Conservation (phyloP, 2,888 invertebrate species). For the Tiliacea citrago region DNA sequence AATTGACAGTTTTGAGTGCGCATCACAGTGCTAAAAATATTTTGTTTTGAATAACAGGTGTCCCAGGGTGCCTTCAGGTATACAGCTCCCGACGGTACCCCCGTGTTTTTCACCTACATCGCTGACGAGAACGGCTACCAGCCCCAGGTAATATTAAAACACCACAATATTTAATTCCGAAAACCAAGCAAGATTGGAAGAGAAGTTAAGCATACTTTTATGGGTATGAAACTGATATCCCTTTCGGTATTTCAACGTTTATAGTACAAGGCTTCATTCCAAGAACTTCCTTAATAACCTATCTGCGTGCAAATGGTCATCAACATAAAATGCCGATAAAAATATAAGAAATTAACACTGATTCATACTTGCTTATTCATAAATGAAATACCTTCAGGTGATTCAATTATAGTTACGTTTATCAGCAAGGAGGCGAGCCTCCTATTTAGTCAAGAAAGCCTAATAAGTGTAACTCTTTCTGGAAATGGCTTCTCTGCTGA, state of each 20-base stretch:
- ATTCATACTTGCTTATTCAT: conserved; percentile 13
- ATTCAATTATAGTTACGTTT: conserved; percentile 1
- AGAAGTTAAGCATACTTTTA: neutral
- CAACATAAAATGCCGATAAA: conserved; percentile 17
- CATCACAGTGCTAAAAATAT: neutral
- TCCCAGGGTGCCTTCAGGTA: conserved; percentile 89
- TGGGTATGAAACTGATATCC: neutral
- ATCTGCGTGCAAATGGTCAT: conserved; percentile 23
- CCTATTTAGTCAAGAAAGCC: neutral
- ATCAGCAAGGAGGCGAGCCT: neutral
- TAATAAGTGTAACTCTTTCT: neutral
- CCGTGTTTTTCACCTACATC: conserved; percentile 89
- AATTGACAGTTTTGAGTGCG: neutral
- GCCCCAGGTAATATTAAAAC: conserved; percentile 88
- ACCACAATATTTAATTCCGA: neutral
- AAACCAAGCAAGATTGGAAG: too few species aligned
- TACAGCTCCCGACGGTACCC: conserved; percentile 90
- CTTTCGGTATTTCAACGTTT: neutral
- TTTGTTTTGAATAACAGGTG: conserved; percentile 67
- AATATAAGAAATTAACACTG: neutral
- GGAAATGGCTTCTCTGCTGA: neutral
- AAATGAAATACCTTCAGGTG: neutral
- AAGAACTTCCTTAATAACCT: conserved; percentile 11
- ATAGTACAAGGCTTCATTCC: conserved; percentile 17
- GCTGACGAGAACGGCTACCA: conserved; percentile 93